These are phyloP conservation scores for Caenorhabditis plicata DNA, from an alignment of 2,888 invertebrate species.

Conservation along the genomic window DNA sequence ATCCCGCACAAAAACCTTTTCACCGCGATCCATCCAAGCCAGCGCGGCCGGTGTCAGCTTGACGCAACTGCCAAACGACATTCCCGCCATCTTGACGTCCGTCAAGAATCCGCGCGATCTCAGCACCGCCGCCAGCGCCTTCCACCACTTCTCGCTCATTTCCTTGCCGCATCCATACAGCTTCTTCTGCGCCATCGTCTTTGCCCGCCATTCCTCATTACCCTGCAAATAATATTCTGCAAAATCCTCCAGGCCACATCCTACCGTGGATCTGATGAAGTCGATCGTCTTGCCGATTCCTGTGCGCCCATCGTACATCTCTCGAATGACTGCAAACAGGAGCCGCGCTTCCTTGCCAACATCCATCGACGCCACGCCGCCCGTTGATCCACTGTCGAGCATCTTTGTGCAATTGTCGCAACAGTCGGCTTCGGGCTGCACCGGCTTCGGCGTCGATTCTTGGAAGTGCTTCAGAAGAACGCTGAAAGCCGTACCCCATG, in stretches of 20 bases:
- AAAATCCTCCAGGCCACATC: neutral
- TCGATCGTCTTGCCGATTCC: slow-evolving; percentile 49
- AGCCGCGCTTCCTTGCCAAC: slow-evolving; percentile 35
- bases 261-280: slow-evolving; percentile 47
- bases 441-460: slow-evolving; percentile 12
- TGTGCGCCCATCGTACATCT: slow-evolving; percentile 38
- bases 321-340: slow-evolving; percentile 33
- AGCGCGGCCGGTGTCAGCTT: slow-evolving; percentile 21
- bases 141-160: slow-evolving; percentile 34
- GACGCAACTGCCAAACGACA: slow-evolving; percentile 28
- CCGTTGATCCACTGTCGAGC: slow-evolving; percentile 8
- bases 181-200: slow-evolving; percentile 4
- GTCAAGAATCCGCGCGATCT: slow-evolving; percentile 31
- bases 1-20: too few species aligned
- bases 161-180: slow-evolving; percentile 32
- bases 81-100: slow-evolving; percentile 24
- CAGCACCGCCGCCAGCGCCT: slow-evolving; percentile 14
- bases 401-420: slow-evolving; percentile 48
- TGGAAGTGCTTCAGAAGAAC: slow-evolving; percentile 50
- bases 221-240: slow-evolving; percentile 8
- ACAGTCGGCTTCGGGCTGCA: slow-evolving; percentile 34
- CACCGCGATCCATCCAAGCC: slow-evolving; percentile 26
- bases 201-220: slow-evolving; percentile 26
- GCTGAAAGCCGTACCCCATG: slow-evolving; percentile 14
- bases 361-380: slow-evolving; percentile 15